Percentiles rank a stretch among this genome's conserved stretches.
phyloP scores from a whole-genome alignment of 2,113 vertebrate species.

The Ascaphus truei region DNA sequence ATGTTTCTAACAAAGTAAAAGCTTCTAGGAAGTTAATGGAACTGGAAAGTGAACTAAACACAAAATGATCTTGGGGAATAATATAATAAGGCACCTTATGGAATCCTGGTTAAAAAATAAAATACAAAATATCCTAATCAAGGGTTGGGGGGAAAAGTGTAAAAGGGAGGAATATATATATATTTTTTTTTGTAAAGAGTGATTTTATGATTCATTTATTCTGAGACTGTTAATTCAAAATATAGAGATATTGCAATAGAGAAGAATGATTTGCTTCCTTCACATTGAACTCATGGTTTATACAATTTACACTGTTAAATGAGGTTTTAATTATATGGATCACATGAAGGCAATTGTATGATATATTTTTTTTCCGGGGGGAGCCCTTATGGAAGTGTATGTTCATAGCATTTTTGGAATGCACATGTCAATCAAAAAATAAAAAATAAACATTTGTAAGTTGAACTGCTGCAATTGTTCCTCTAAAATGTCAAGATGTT shows the following conservation, averaged over 20 bases:
- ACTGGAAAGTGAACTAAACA: slow-evolving; percentile 96
- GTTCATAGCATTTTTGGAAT: background rate
- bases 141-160: slow-evolving; percentile 37
- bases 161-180: slow-evolving; percentile 42
- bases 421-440: background rate
- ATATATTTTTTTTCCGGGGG: slow-evolving; percentile 46
- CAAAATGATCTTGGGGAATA: slow-evolving; percentile 64
- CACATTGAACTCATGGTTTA: slow-evolving; percentile 64
- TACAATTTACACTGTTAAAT: slow-evolving; percentile 74
- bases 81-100: slow-evolving; percentile 45
- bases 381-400: background rate
- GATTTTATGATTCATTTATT: slow-evolving; percentile 55
- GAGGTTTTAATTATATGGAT: slow-evolving; percentile 69
- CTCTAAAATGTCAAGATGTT: background rate
- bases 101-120: slow-evolving; percentile 32
- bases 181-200: slow-evolving; percentile 45
- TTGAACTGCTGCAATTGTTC: background rate
- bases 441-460: no score
- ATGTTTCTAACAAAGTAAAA: slow-evolving; percentile 95
- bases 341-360: slow-evolving; percentile 65
- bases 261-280: slow-evolving; percentile 55
- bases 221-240: slow-evolving; percentile 63
- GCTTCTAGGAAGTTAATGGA: slow-evolving; percentile 94
- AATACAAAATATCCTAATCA: slow-evolving; percentile 24
- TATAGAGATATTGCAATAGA: slow-evolving; percentile 64